Evolutionary conservation across 2,113 vertebrate genomes (phyloP).

Genomic region (Chaenogobius annularis): DNA sequence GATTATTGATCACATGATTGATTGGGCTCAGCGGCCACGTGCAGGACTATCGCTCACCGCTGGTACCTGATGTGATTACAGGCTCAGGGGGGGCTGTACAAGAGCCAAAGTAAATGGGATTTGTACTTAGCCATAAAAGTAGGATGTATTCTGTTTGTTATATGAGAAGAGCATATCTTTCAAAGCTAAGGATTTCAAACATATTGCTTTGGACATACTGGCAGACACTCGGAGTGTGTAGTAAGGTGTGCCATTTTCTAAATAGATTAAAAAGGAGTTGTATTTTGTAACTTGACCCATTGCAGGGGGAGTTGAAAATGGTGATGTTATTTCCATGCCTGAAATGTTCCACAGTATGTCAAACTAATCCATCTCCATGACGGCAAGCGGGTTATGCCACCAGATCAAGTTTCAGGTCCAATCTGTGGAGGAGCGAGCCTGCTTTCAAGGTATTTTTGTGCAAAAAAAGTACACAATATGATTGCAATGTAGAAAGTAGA

Average conservation of each 20-base stretch:
- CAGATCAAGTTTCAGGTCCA: no score
- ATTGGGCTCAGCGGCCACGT: constrained; percentile 61
- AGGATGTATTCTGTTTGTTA: constrained; percentile 10
- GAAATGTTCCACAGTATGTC: no score
- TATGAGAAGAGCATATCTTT: background rate
- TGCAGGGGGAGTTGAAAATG: no score
- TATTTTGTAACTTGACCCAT: background rate
- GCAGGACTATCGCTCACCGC: constrained; percentile 42
- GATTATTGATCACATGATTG: constrained; percentile 69
- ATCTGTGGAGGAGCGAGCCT: no score
- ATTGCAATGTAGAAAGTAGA: no score
- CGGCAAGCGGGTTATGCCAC: no score
- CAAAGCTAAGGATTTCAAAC: background rate
- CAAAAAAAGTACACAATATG: no score
- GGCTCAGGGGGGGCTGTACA: constrained; percentile 28
- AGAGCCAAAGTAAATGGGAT: constrained; percentile 10
- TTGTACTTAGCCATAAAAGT: constrained; percentile 24
- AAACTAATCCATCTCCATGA: no score
- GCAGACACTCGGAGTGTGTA: background rate
- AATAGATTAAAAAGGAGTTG: background rate
- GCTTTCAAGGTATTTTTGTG: no score
- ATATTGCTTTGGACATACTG: background rate
- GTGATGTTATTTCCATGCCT: no score
- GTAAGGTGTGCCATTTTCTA: background rate
- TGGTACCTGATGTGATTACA: constrained; percentile 55